phyloP scores from a whole-genome alignment of 2,888 invertebrate genomes.

The Eupithecia dodoneata region DNA sequence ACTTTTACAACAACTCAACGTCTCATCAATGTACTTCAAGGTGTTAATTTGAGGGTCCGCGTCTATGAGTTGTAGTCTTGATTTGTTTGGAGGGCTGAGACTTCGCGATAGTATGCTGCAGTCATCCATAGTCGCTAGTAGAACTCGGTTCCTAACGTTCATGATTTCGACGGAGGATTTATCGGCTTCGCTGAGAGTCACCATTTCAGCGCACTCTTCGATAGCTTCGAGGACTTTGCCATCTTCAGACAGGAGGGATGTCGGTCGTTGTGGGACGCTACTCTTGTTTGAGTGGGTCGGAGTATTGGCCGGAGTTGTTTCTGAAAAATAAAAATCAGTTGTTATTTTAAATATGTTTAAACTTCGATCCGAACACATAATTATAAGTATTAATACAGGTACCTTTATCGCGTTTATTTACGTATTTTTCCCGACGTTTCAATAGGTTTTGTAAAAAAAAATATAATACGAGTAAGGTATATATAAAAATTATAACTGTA shows the following conservation, averaged over 20 bases:
- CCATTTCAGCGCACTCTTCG: conserved; percentile 88
- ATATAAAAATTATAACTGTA: neutral
- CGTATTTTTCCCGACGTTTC: too few species aligned
- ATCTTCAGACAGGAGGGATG: conserved; percentile 86
- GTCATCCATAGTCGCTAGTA: conserved; percentile 82
- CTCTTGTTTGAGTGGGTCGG: conserved; percentile 73
- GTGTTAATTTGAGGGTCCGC: conserved; percentile 84
- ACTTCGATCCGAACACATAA: too few species aligned
- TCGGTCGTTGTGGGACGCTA: conserved; percentile 77
- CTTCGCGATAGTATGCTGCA: conserved; percentile 79
- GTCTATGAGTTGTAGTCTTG: conserved; percentile 73
- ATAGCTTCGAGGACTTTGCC: conserved; percentile 87
- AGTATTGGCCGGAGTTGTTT: conserved; percentile 79
- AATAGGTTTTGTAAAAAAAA: neutral
- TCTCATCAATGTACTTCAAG: conserved; percentile 86
- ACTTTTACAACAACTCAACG: conserved; percentile 79
- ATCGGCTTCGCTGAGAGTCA: conserved; percentile 84
- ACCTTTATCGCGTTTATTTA: too few species aligned
- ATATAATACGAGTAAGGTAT: neutral
- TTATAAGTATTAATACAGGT: too few species aligned
- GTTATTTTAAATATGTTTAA: neutral
- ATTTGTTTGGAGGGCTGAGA: conserved; percentile 76
- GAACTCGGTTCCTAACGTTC: conserved; percentile 79
- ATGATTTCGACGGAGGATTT: conserved; percentile 72
- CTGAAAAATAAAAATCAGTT: conserved; percentile 53